Conservation (phyloP, 2,888 invertebrate species). For the Cyclophora punctaria region DNA sequence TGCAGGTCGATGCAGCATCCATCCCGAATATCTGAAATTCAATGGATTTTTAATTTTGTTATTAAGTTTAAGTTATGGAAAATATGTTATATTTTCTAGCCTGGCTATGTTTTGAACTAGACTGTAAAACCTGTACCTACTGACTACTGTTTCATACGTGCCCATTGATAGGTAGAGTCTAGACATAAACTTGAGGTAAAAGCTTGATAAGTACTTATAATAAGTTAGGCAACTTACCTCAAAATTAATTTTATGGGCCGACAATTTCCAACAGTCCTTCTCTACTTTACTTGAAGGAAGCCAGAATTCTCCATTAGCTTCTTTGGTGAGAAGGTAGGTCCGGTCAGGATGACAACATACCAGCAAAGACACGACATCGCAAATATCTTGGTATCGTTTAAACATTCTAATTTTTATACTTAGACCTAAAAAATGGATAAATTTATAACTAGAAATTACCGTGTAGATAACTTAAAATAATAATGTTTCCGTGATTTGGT, state of each 20-base stretch:
- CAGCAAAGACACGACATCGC: slow-evolving; percentile 54
- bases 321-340: slow-evolving; percentile 44
- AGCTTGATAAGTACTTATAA: not conserved
- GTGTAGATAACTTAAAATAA: too few species aligned
- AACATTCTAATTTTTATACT: slow-evolving; percentile 32
- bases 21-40: slow-evolving; percentile 34
- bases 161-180: too few species aligned
- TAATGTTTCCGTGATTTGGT: too few species aligned
- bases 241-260: slow-evolving; percentile 47
- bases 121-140: too few species aligned
- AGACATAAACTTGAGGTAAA: too few species aligned
- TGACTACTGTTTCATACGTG: too few species aligned
- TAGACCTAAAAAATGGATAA: too few species aligned
- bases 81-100: too few species aligned
- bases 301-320: slow-evolving; percentile 51
- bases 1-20: slow-evolving; percentile 33
- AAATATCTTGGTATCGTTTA: slow-evolving; percentile 46
- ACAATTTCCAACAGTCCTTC: slow-evolving; percentile 52
- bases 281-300: slow-evolving; percentile 50
- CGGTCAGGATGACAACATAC: slow-evolving; percentile 47
- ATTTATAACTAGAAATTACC: too few species aligned
- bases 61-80: too few species aligned
- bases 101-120: too few species aligned
- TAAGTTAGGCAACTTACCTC: slow-evolving; percentile 31
- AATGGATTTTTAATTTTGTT: too few species aligned